These are phyloP conservation scores for Euclidia mi DNA, from an alignment of 2,888 invertebrate species.

Conservation along the genomic window DNA sequence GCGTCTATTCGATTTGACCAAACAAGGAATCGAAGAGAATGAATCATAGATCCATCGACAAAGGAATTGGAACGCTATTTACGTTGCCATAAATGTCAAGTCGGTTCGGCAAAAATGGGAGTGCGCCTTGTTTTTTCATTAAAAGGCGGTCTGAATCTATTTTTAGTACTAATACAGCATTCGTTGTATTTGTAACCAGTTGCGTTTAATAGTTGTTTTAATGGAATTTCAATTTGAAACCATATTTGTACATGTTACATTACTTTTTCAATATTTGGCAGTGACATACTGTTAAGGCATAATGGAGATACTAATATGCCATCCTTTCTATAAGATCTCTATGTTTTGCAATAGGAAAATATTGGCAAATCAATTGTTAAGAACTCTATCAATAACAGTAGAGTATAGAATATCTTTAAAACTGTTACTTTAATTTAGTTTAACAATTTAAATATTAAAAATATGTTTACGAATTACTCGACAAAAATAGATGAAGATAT, in stretches of 20 bases:
- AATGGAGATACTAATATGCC: too few species aligned
- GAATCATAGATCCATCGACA: slow-evolving; percentile 60
- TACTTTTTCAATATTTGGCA: too few species aligned
- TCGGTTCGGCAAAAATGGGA: slow-evolving; percentile 26
- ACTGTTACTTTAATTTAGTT: too few species aligned
- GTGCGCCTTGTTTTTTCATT: slow-evolving; percentile 33
- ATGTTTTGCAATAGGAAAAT: too few species aligned
- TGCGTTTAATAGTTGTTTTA: slow-evolving; percentile 9
- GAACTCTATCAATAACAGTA: too few species aligned
- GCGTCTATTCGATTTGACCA: slow-evolving; percentile 72
- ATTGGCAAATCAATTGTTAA: too few species aligned
- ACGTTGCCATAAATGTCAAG: slow-evolving; percentile 35
- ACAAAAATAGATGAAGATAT: too few species aligned
- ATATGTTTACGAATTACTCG: too few species aligned
- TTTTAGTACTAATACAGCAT: slow-evolving; percentile 46
- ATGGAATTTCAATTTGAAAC: neutral
- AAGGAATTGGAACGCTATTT: slow-evolving; percentile 52
- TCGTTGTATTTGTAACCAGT: slow-evolving; percentile 18
- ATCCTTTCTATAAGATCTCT: too few species aligned
- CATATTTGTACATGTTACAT: neutral
- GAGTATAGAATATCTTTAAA: too few species aligned
- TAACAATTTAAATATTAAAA: too few species aligned
- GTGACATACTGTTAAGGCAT: too few species aligned
- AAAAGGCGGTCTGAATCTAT: slow-evolving; percentile 44
- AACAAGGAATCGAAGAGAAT: slow-evolving; percentile 65